Base-by-base conservation (phyloP, 2,888 invertebrate species). In the Hermodice carunculata region DNA sequence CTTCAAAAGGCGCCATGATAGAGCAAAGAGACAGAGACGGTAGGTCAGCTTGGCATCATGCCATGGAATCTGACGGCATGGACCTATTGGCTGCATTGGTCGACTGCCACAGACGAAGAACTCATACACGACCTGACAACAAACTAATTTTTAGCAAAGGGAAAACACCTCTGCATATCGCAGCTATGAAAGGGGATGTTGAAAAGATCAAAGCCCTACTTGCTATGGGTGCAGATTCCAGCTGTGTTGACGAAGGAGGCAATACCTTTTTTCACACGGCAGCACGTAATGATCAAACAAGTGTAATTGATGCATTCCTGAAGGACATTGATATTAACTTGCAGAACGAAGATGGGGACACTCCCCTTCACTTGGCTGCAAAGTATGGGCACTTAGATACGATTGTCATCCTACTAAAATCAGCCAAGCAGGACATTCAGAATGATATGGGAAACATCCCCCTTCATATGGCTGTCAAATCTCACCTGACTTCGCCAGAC, bases 181-280 rank as follows among this genome's bases (percentile, higher is more conserved):
- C 79, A 17, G 75, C 82, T 1, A 26, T 42, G 5, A 58, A 46
- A n/a, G 75, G 83, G 0, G 71, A 75, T 43, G 63, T 63, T 28
- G 78, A 78, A 6, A 81, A 81, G 66, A 69, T 85, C 14, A 44
- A 73, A 1, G 69, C 73, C n/a, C 64, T 85, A 3, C 62, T 81
- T 26, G 60, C 76, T 26, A 64, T 77, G 51, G 78, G 80, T 3
- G 65, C 77, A 3, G 76, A 81, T 59, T 73, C 79, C 3, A 49
- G 54, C 17, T 67, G 65, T 8, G 59, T 59, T 1, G 84, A 84
- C 54, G 68, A 70, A 3, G 73, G 78, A 42, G 78, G 79, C 3
- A 85, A 84, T 61, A 79, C 78, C 1, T 78, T 82, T 58, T 69
- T 81, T 26, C 84, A 85, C 61, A 63, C 77, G 49, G 85, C 85